These are phyloP conservation scores for Incurvaria masculella DNA, from an alignment of 2,888 invertebrate species.

Conservation along the genomic window DNA sequence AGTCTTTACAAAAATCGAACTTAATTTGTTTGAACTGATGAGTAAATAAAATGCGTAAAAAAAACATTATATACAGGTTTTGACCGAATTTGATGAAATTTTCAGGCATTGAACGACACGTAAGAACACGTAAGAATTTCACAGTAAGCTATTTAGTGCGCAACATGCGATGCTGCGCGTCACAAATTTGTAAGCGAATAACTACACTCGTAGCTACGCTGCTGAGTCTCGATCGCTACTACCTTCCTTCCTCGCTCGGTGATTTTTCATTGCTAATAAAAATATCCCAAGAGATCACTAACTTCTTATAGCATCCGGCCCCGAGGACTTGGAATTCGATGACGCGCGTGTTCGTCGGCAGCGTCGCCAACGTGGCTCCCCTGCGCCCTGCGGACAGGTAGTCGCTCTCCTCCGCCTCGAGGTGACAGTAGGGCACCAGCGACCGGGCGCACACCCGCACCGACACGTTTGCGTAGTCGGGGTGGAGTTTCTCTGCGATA, in stretches of 20 bases:
- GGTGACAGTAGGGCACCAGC: slow-evolving; percentile 65
- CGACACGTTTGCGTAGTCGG: slow-evolving; percentile 51
- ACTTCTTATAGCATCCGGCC: slow-evolving; percentile 55
- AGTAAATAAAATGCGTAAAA: neutral
- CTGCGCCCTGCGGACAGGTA: slow-evolving; percentile 53
- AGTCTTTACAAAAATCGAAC: too few species aligned
- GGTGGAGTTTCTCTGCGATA: slow-evolving; percentile 45
- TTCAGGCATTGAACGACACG: neutral
- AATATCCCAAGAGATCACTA: too few species aligned
- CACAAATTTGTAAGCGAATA: too few species aligned
- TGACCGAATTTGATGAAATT: slow-evolving; percentile 1
- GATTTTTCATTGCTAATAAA: too few species aligned
- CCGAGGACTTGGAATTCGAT: slow-evolving; percentile 67
- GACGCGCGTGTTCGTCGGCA: slow-evolving; percentile 49
- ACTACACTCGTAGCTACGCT: too few species aligned
- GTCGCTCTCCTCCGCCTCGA: slow-evolving; percentile 65
- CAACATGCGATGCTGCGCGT: too few species aligned
- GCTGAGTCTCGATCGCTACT: too few species aligned
- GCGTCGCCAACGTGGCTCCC: slow-evolving; percentile 32
- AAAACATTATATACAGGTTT: neutral
- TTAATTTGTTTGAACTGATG: too few species aligned
- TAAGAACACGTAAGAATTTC: neutral
- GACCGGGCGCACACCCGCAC: slow-evolving; percentile 58
- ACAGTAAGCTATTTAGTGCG: neutral
- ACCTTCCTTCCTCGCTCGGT: too few species aligned